Evolutionary conservation across 2,888 invertebrate genomes (phyloP), one percentile per base, ranked within the genome.

Genomic region (Tryphoninae sp.): DNA sequence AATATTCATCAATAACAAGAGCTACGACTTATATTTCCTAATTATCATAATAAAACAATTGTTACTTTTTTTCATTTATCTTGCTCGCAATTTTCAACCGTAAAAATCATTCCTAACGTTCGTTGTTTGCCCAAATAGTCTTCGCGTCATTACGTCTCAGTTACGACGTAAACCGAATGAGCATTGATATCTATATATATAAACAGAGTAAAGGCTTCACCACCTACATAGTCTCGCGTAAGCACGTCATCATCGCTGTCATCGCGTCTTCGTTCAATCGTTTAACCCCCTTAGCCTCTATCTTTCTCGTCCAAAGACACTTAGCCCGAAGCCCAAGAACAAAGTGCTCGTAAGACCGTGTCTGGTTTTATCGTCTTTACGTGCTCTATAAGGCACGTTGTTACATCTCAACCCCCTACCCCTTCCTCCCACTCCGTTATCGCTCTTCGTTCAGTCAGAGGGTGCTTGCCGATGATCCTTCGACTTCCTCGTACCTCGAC

Each of bases 301-400:
- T 64, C 55, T 53, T 40, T 22, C 53, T 40, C 58, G 49, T 58
- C 59, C 76, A 68, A 80, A 73, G 82, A 67, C 62, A 78, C 80
- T 71, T 77, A 68, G 62, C 67, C 26, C 65, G 69, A 74, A 82
- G 74, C 71, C 76, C 59, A 74, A 64, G 67, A 78, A 55, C 68
- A 76, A 82, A 76, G 76, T 79, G 76, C 62, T 79, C 78, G 72
- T 62, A 73, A 72, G 68, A 79, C 78, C 65, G 22, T 73, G 71
- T 58, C 67, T 71, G 75, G 72, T 82, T 79, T 79, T 79, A 79
- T 79, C 76, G 76, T 79, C 72, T 62, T 33, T 75, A 42, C 69
- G 51, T 59, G 65, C 55, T 33, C 65, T 72, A 65, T 67, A 53
- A 53, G 72, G 75, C 68, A 73, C 42, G 23, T 76, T 62, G 58